Evolutionary conservation across 92 coral and sea anemone genomes (phyloP).

Genomic region (Plumapathes pennacea): DNA sequence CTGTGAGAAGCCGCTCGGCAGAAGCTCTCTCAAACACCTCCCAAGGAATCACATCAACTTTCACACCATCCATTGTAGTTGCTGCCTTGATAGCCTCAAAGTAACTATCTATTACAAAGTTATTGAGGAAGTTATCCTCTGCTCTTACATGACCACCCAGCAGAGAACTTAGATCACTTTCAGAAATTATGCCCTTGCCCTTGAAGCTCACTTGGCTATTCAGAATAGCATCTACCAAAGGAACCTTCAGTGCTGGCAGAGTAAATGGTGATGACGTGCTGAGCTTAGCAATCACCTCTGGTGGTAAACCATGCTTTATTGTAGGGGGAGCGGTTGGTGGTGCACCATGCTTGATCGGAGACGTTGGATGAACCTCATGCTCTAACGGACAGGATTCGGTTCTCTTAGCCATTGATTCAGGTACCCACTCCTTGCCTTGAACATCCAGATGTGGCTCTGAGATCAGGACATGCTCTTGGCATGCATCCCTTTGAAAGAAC

Average conservation of each 20-base stretch:
- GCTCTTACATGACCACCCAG: constrained; percentile 28
- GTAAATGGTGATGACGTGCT: constrained; percentile 11
- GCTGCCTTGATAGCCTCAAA: constrained; percentile 13
- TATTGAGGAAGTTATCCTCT: constrained; percentile 41
- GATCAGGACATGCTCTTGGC: constrained; percentile 1
- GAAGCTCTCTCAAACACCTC: constrained; percentile 37
- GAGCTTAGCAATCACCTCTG: not conserved
- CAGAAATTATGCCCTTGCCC: constrained; percentile 2
- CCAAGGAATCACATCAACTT: constrained; percentile 23
- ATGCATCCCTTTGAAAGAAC: constrained; percentile 7
- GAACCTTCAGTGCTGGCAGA: constrained; percentile 16
- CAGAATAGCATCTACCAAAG: constrained; percentile 26
- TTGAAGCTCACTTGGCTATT: constrained; percentile 26
- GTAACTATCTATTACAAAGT: constrained; percentile 30
- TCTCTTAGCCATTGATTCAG: not conserved
- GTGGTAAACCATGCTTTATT: constrained; percentile 9
- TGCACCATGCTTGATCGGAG: not conserved
- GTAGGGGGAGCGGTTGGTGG: not conserved
- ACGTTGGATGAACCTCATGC: constrained; percentile 1
- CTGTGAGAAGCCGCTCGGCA: constrained; percentile 11
- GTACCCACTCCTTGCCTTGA: not conserved
- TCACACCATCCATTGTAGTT: constrained; percentile 6
- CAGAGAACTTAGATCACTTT: constrained; percentile 20
- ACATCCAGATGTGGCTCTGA: not conserved
- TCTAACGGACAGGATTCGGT: constrained; percentile 2